A percentile compares a stretch with the other conserved stretches of the same genome.
These are phyloP conservation scores for Semnopithecus entellus DNA, from an alignment of 2,113 vertebrate species.

Conservation along the genomic window DNA sequence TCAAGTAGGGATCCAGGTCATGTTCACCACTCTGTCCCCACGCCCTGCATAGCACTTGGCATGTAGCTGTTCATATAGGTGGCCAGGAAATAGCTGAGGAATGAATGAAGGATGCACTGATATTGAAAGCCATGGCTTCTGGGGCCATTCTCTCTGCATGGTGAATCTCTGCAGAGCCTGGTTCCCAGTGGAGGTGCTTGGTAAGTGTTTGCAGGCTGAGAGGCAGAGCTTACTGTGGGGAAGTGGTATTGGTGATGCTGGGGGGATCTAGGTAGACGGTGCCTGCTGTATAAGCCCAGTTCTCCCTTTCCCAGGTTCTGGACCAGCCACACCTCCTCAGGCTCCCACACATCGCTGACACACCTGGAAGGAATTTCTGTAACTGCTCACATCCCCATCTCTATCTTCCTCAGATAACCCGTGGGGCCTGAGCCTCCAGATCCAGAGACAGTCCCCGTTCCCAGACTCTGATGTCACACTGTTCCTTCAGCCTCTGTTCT, in stretches of 20 bases:
- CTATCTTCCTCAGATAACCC: not conserved
- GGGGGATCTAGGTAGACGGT: fast-evolving
- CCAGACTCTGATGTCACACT: not conserved
- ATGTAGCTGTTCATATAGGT: not conserved
- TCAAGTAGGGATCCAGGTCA: not conserved
- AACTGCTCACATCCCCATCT: fast-evolving
- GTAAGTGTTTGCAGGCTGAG: not conserved
- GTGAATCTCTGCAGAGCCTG: not conserved
- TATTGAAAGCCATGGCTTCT: not conserved
- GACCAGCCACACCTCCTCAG: fast-evolving
- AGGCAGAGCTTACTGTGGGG: not conserved
- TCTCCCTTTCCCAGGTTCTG: not conserved
- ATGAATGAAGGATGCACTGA: not conserved
- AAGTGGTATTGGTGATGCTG: not conserved
- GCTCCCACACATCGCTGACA: fast-evolving
- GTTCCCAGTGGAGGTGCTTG: fast-evolving
- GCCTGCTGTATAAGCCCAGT: no score
- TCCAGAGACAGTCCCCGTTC: not conserved
- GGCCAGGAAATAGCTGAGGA: not conserved
- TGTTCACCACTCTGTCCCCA: not conserved
- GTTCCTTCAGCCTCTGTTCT: not conserved
- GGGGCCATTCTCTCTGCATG: not conserved
- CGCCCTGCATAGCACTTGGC: not conserved
- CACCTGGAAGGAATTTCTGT: not conserved
- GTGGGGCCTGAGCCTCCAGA: not conserved